These are phyloP conservation scores for Lithodes maja DNA, from an alignment of 2,888 invertebrate species.

Conservation along the genomic window DNA sequence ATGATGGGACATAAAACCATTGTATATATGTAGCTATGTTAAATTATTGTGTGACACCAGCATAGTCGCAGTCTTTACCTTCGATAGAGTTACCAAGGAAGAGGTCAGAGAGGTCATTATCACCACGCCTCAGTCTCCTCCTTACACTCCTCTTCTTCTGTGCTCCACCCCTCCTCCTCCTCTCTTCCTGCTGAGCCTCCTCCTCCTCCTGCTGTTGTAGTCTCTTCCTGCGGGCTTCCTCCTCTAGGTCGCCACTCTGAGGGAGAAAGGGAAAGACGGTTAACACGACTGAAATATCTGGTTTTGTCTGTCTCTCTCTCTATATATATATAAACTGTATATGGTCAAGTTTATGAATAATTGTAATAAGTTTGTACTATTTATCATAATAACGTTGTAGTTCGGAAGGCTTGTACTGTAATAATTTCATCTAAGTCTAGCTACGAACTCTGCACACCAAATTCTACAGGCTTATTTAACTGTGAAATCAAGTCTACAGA, in stretches of 20 bases:
- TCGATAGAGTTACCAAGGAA: conserved; percentile 42
- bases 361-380: no score
- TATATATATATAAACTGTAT: no score
- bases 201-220: not conserved
- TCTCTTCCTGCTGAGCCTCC: conserved; percentile 4
- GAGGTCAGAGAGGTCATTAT: conserved; percentile 28
- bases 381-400: no score
- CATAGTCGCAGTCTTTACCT: conserved; percentile 31
- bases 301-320: no score
- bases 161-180: conserved; percentile 17
- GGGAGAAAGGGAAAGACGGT: not conserved
- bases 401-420: no score
- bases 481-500: no score
- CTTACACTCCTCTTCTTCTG: conserved; percentile 28
- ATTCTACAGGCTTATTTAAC: no score
- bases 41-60: not conserved
- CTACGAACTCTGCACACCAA: no score
- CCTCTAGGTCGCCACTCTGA: not conserved
- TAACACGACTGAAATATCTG: not conserved
- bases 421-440: no score
- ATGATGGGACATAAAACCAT: no score
- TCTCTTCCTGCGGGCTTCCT: not conserved
- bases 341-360: no score
- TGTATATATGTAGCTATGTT: no score
- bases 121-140: conserved; percentile 39